Percentiles rank a stretch among this genome's conserved stretches.
These are phyloP conservation scores for Sebastolobus altivelis DNA, from an alignment of 2,797 vertebrate genomes.

Conservation along the genomic window DNA sequence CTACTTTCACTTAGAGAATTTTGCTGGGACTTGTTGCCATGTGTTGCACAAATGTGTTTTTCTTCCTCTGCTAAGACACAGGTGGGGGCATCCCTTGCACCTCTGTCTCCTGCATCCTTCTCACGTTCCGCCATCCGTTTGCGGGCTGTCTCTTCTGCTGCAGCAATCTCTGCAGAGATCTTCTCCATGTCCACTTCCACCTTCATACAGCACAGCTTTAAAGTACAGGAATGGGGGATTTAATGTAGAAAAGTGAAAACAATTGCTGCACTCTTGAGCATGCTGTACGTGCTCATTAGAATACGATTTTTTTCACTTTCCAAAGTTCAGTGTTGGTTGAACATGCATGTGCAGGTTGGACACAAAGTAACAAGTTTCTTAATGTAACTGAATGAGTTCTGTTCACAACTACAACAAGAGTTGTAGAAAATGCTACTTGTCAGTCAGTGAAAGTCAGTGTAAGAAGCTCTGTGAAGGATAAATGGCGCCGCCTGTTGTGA, in stretches of 20 bases:
- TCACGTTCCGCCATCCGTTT: conserved; percentile 93
- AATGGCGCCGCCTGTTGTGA: conserved; percentile 74
- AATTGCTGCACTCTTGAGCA: background rate
- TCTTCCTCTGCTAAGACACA: conserved; percentile 83
- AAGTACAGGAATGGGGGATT: background rate
- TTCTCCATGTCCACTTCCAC: conserved; percentile 99
- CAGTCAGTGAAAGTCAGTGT: background rate
- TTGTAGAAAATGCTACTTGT: conserved; percentile 2
- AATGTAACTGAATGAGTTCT: background rate
- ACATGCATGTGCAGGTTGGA: background rate
- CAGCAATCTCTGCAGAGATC: conserved; percentile 95
- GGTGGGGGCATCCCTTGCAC: conserved; percentile 73
- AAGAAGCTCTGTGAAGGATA: conserved; percentile 20
- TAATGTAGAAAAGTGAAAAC: conserved; percentile 12
- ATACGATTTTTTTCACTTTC: background rate
- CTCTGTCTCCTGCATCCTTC: conserved; percentile 90
- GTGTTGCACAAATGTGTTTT: conserved; percentile 80
- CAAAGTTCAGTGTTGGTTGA: background rate
- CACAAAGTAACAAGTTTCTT: background rate
- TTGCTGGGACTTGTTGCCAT: conserved; percentile 72
- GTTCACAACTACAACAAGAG: background rate
- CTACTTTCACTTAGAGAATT: conserved; percentile 52
- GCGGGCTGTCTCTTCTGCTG: conserved; percentile 94
- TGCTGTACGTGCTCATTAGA: background rate
- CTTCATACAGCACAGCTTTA: conserved; percentile 94